Conservation (phyloP, 2,113 vertebrate species). For the Setophaga kirtlandii region DNA sequence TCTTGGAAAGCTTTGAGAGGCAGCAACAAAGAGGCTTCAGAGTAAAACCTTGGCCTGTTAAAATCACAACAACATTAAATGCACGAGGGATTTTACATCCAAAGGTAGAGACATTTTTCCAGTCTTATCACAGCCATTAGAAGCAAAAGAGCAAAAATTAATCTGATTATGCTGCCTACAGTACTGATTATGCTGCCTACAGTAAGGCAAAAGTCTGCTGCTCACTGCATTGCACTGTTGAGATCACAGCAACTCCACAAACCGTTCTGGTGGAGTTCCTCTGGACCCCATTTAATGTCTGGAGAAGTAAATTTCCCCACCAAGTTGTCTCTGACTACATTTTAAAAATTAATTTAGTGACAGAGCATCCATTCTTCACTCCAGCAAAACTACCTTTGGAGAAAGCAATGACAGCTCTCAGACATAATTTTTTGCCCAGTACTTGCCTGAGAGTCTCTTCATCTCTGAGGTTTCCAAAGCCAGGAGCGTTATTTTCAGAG, state of each 20-base stretch:
- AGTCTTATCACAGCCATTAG: not conserved
- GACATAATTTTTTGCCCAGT: not conserved
- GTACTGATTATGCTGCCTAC: rapidly evolving
- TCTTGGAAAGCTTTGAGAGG: not conserved
- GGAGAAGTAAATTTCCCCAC: not conserved
- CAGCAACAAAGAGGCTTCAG: not conserved
- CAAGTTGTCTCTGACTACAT: not conserved
- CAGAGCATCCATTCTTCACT: not conserved
- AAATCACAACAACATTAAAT: not conserved
- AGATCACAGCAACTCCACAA: not conserved
- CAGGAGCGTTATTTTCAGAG: constrained; percentile 25
- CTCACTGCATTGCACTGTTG: not conserved
- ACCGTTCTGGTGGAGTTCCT: not conserved
- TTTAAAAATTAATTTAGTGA: not conserved
- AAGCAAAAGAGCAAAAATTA: not conserved
- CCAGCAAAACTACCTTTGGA: not conserved
- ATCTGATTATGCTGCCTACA: rapidly evolving
- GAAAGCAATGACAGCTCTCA: not conserved
- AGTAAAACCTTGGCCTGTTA: not conserved
- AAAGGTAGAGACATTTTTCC: not conserved
- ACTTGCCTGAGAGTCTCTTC: not conserved
- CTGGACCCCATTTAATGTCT: not conserved
- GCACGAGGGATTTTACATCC: not conserved
- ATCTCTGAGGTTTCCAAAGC: constrained; percentile 4
- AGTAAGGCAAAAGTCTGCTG: not conserved